Evolutionary conservation across 2,888 invertebrate species (phyloP).

Genomic region (Rhamphomyia laevipes): DNA sequence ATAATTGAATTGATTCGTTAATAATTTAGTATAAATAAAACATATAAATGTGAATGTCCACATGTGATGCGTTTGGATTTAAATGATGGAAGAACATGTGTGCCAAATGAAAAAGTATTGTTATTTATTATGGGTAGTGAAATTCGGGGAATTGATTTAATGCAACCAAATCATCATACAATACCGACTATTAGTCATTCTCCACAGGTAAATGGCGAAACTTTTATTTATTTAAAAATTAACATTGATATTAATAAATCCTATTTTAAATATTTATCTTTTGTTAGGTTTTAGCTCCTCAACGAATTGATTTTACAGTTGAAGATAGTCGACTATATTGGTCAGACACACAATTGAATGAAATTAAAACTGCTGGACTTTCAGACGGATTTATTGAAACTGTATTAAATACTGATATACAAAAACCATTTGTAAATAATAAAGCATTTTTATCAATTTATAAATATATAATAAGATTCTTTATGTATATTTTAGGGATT

Average conservation of each 20-base stretch:
- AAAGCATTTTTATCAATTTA: constrained; percentile 1
- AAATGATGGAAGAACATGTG: constrained; percentile 43
- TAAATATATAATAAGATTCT: neutral
- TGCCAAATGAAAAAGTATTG: constrained; percentile 67
- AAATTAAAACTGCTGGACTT: constrained; percentile 57
- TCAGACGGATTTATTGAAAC: constrained; percentile 57
- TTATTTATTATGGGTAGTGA: constrained; percentile 63
- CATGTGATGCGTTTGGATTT: constrained; percentile 68
- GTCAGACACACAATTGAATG: constrained; percentile 63
- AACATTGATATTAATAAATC: no score
- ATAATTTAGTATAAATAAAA: constrained; percentile 42
- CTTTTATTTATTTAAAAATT: neutral
- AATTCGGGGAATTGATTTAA: constrained; percentile 72
- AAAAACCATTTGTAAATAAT: constrained; percentile 28
- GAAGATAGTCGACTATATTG: constrained; percentile 58
- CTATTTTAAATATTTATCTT: no score
- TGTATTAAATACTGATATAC: constrained; percentile 57
- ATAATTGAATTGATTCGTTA: neutral
- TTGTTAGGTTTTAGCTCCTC: constrained; percentile 51
- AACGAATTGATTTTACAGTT: constrained; percentile 57
- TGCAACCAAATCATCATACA: constrained; percentile 61
- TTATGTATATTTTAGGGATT: constrained; percentile 46
- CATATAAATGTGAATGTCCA: constrained; percentile 68
- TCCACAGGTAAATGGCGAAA: constrained; percentile 25
- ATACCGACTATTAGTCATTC: constrained; percentile 64